These are phyloP conservation scores for Ptychobarbus kaznakovi DNA, from an alignment of 2,797 vertebrate genomes.

Conservation along the genomic window DNA sequence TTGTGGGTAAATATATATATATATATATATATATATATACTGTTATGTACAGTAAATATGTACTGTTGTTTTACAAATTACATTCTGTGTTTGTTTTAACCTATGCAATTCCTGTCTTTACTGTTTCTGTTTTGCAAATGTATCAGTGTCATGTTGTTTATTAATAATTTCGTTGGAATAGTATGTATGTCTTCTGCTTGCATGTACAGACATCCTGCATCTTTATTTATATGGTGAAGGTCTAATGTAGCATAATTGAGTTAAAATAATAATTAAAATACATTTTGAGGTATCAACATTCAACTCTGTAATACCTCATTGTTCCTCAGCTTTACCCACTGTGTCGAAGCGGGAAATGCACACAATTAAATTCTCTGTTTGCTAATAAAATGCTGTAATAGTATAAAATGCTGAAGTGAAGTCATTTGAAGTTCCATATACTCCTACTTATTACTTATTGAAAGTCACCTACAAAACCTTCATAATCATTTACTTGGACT, in stretches of 20 bases:
- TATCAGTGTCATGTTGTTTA: conserved; percentile 58
- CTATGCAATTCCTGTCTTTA: conserved; percentile 67
- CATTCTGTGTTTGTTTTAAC: conserved; percentile 59
- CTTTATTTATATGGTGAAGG: conserved; percentile 67
- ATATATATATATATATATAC: conserved; percentile 10
- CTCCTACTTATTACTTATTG: background rate
- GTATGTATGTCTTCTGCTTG: conserved; percentile 61
- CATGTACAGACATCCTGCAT: conserved; percentile 65
- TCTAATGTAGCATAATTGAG: conserved; percentile 59
- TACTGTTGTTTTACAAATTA: conserved; percentile 32
- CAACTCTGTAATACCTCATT: conserved; percentile 20
- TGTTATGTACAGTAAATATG: background rate
- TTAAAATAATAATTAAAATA: conserved; percentile 69
- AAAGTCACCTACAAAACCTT: background rate
- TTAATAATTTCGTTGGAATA: conserved; percentile 53
- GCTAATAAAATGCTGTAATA: conserved; percentile 16
- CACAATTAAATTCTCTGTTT: background rate
- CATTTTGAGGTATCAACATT: conserved; percentile 13
- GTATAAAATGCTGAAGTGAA: conserved; percentile 1
- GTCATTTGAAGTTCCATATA: background rate
- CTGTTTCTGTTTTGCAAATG: conserved; percentile 51
- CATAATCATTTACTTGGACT: background rate
- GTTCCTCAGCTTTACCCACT: background rate
- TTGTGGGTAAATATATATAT: conserved; percentile 17
- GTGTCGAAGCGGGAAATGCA: background rate